phyloP scores from a whole-genome alignment of 2,888 invertebrate genomes.

The Lycaena phlaeas region DNA sequence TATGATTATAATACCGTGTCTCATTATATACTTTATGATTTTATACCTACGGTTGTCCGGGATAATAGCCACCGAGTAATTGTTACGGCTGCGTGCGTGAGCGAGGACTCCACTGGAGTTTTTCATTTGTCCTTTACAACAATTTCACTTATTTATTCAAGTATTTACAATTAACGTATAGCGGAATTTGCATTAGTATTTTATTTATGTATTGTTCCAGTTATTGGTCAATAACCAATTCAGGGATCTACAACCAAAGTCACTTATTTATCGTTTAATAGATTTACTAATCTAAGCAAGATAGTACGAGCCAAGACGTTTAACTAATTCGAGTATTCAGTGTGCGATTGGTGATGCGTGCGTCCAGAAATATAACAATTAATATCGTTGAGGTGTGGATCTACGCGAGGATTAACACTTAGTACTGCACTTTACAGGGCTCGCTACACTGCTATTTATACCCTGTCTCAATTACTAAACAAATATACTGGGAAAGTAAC shows the following conservation, averaged over 20 bases:
- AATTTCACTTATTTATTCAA: conserved; percentile 5
- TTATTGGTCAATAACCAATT: no score
- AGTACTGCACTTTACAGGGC: background rate
- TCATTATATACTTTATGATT: conserved; percentile 69
- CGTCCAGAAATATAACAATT: conserved; percentile 37
- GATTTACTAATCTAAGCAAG: no score
- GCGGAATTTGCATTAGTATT: background rate
- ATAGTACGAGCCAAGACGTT: conserved; percentile 7
- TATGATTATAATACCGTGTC: conserved; percentile 70
- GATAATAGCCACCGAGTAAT: conserved; percentile 57
- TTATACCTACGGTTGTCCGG: conserved; percentile 52
- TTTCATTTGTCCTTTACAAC: conserved; percentile 19
- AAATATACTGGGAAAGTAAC: no score
- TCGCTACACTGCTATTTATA: background rate
- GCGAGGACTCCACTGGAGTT: conserved; percentile 16
- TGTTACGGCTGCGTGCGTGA: conserved; percentile 42
- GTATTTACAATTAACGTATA: background rate
- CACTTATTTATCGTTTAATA: no score
- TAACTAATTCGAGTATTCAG: conserved; percentile 17
- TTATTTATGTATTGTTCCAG: background rate
- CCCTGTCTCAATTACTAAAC: no score
- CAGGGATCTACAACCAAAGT: no score
- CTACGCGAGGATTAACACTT: background rate
- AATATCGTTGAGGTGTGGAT: conserved; percentile 23
- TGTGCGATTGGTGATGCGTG: conserved; percentile 17